These are phyloP conservation scores for Ctenicera cuprea DNA, from an alignment of 2,888 invertebrate species.

Conservation along the genomic window DNA sequence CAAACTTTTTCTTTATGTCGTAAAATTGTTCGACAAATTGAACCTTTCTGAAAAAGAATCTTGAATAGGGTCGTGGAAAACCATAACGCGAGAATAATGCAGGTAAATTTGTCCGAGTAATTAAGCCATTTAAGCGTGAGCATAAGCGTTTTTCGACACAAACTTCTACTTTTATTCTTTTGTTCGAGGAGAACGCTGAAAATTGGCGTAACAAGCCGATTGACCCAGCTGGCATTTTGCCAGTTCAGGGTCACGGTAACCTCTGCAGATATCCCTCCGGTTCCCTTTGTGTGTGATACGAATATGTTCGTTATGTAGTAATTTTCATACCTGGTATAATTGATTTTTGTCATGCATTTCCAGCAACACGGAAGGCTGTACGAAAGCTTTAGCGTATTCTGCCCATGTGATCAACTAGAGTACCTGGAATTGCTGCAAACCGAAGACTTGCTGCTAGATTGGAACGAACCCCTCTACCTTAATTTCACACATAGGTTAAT, in stretches of 20 bases:
- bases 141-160: not conserved
- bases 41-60: no score
- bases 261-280: slow-evolving; percentile 56
- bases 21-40: no score
- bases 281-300: slow-evolving; percentile 31
- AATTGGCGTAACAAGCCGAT: slow-evolving; percentile 29
- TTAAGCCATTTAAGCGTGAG: slow-evolving; percentile 4
- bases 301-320: slow-evolving; percentile 33
- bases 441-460: slow-evolving; percentile 87
- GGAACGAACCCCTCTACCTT: slow-evolving; percentile 87
- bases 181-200: slow-evolving; percentile 13
- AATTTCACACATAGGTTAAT: slow-evolving; percentile 90
- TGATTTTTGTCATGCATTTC: slow-evolving; percentile 62
- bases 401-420: slow-evolving; percentile 85
- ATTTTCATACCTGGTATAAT: slow-evolving; percentile 34
- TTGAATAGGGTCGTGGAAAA: no score
- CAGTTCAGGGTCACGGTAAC: slow-evolving; percentile 59
- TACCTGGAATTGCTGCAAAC: slow-evolving; percentile 82
- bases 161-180: slow-evolving; percentile 5
- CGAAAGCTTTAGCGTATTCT: slow-evolving; percentile 91
- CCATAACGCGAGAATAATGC: not conserved
- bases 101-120: not conserved
- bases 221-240: slow-evolving; percentile 57
- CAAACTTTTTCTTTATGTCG: no score
- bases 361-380: slow-evolving; percentile 87